These are phyloP conservation scores for Phrynosoma blainvillii DNA, from an alignment of 2,113 vertebrate species.

Conservation along the genomic window DNA sequence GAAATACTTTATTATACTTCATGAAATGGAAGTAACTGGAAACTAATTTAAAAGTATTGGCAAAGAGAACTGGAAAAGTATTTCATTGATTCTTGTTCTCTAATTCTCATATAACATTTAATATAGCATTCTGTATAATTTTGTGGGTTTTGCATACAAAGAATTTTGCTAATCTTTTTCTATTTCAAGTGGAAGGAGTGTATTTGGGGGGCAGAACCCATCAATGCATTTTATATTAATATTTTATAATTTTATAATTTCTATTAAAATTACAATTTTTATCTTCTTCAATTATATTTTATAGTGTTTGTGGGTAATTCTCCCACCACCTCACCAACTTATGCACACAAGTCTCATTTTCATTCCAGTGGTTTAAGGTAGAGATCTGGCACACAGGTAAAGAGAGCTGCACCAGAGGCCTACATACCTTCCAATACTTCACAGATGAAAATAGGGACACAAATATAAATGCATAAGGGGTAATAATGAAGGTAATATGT, in stretches of 20 bases:
- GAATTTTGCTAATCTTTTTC: neutral
- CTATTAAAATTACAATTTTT: no score
- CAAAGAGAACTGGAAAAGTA: neutral
- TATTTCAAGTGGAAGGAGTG: neutral
- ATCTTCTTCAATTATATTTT: neutral
- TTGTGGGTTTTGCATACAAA: neutral
- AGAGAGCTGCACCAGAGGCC: no score
- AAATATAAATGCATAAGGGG: no score
- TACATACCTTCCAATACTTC: no score
- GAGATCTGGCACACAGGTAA: no score
- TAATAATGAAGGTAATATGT: no score
- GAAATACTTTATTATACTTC: neutral
- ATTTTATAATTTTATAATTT: neutral
- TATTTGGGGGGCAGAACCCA: neutral
- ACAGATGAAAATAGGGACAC: no score
- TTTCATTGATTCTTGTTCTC: neutral
- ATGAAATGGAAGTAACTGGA: neutral
- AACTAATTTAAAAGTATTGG: neutral
- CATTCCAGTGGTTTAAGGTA: no score
- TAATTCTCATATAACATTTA: neutral
- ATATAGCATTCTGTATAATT: neutral
- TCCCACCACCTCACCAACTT: no score
- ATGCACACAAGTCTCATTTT: neutral
- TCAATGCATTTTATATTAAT: neutral
- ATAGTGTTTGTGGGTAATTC: neutral